Conservation (phyloP, 1,140 invertebrate species). For the Drosophila gunungcola region DNA sequence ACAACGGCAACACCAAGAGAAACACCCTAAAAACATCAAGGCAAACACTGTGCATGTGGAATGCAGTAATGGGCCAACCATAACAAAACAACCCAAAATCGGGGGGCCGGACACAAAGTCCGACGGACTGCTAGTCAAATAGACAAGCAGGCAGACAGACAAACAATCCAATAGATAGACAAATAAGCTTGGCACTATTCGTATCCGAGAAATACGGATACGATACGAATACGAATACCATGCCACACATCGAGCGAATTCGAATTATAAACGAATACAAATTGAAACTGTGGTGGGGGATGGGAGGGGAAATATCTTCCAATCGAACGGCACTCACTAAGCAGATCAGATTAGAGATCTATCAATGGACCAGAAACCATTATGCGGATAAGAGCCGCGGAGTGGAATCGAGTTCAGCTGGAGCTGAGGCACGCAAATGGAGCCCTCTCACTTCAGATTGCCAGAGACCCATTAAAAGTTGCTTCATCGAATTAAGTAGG, state of each 20-base stretch:
- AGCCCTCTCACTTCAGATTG: constrained; percentile 36
- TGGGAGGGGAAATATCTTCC: constrained; percentile 29
- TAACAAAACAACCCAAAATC: constrained; percentile 65
- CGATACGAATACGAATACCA: constrained; percentile 22
- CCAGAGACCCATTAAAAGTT: constrained; percentile 31
- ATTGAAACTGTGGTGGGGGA: not conserved
- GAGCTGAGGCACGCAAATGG: constrained; percentile 13
- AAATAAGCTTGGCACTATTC: constrained; percentile 69
- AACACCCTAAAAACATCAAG: constrained; percentile 81
- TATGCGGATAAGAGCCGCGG: constrained; percentile 41
- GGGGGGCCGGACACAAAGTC: constrained; percentile 12
- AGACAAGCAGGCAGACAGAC: constrained; percentile 54
- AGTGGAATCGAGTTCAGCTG: constrained; percentile 19
- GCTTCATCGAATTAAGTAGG: constrained; percentile 15
- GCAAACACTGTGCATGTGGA: constrained; percentile 80
- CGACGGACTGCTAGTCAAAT: constrained; percentile 52
- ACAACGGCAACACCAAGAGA: constrained; percentile 59
- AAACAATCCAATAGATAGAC: constrained; percentile 74
- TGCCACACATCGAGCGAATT: constrained; percentile 31
- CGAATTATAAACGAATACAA: constrained; percentile 45
- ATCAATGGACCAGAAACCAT: constrained; percentile 51
- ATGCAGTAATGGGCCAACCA: constrained; percentile 79
- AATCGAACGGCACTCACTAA: constrained; percentile 53
- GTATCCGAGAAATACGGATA: constrained; percentile 64
- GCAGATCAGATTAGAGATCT: constrained; percentile 54